Evolutionary conservation across 1,140 invertebrate genomes (phyloP).

Genomic region (Meloidogyne exigua): DNA sequence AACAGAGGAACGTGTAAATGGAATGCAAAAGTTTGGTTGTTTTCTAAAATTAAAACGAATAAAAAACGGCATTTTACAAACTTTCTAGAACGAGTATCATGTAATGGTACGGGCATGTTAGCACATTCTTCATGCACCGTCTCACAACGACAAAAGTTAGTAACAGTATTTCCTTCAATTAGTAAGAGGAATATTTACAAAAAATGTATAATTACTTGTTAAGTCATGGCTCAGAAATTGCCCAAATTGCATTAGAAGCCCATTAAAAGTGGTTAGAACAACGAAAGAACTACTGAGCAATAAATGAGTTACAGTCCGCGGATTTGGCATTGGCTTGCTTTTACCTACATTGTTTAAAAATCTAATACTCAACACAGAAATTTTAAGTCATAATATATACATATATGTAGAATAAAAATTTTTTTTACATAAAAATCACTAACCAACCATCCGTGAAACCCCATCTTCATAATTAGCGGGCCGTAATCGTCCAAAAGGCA

Average conservation of each 20-base stretch:
- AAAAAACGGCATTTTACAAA: not conserved
- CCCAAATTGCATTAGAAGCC: conserved; percentile 45
- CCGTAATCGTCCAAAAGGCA: conserved; percentile 39
- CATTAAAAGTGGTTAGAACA: conserved; percentile 25
- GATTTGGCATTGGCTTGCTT: conserved; percentile 30
- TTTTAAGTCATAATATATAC: no score
- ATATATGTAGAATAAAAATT: not conserved
- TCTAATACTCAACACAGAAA: no score
- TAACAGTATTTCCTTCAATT: conserved; percentile 17
- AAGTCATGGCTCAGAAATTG: conserved; percentile 51
- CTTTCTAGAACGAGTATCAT: conserved; percentile 34
- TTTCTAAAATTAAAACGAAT: not conserved
- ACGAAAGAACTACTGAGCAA: conserved; percentile 28
- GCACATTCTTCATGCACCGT: conserved; percentile 31
- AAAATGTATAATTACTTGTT: conserved; percentile 17
- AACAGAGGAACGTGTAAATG: conserved; percentile 41
- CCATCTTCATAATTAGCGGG: conserved; percentile 50
- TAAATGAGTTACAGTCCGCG: conserved; percentile 37
- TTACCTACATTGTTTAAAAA: not conserved
- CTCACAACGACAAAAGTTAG: conserved; percentile 15
- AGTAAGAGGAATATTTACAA: not conserved
- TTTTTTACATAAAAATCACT: conserved; percentile 6
- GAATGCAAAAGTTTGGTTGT: conserved; percentile 37
- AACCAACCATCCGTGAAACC: conserved; percentile 39
- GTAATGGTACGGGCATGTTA: conserved; percentile 40